phyloP scores from a whole-genome alignment of 2,888 invertebrate species.

The Halictus ligatus region DNA sequence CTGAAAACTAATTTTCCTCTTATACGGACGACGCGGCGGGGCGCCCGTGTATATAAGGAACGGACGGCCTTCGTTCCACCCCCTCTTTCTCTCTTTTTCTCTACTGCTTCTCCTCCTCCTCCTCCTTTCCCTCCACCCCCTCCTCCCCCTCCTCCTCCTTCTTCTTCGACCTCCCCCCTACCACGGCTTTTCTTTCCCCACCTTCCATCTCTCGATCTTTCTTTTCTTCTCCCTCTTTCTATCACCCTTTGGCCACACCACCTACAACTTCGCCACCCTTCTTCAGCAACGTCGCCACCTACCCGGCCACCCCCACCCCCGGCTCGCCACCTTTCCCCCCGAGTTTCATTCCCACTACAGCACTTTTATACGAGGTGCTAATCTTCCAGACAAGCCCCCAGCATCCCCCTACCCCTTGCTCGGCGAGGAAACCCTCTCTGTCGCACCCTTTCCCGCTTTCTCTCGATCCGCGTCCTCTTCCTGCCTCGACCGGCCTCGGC shows the following conservation, averaged over 20 bases:
- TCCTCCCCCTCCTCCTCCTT: constrained; percentile 32
- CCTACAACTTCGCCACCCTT: constrained; percentile 56
- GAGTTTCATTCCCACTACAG: constrained; percentile 77
- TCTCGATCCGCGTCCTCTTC: constrained; percentile 25
- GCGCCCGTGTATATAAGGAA: constrained; percentile 70
- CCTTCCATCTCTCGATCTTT: constrained; percentile 33
- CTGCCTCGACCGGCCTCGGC: constrained; percentile 28
- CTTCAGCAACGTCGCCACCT: constrained; percentile 51
- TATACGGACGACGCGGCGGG: constrained; percentile 70
- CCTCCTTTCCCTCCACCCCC: constrained; percentile 44
- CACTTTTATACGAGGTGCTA: constrained; percentile 84
- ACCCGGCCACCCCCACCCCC: constrained; percentile 50
- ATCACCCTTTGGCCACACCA: constrained; percentile 61
- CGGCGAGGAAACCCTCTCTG: constrained; percentile 35
- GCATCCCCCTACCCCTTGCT: constrained; percentile 50
- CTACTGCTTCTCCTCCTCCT: constrained; percentile 45
- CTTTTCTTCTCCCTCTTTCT: constrained; percentile 42
- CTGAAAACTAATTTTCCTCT: constrained; percentile 84
- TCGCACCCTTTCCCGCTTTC: constrained; percentile 37
- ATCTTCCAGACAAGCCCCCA: constrained; percentile 82
- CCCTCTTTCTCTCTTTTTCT: constrained; percentile 45
- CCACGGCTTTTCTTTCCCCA: constrained; percentile 46
- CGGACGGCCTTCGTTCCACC: constrained; percentile 66
- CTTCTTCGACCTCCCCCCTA: constrained; percentile 29
- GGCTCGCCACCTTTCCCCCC: constrained; percentile 64